Evolutionary conservation across 1,140 invertebrate genomes (phyloP).

Genomic region (Manduca sexta): DNA sequence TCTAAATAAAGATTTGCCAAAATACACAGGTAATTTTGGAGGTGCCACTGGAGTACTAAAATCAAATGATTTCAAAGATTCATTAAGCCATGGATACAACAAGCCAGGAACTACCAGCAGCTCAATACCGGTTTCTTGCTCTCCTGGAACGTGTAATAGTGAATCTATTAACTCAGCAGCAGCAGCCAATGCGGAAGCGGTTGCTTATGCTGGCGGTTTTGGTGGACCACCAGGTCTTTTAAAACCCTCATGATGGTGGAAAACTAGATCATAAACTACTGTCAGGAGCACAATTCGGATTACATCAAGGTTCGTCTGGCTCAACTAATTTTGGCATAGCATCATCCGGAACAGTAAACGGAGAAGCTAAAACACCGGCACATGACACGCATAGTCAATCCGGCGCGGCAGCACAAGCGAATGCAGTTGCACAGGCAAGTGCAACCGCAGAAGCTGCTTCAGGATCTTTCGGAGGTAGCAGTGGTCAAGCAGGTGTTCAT

Average conservation of each 20-base stretch:
- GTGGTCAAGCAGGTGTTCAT: conserved; percentile 3
- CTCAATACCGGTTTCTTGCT: conserved; percentile 5
- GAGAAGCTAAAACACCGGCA: no score
- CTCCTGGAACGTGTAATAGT: conserved; percentile 16
- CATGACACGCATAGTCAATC: no score
- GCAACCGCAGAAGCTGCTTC: conserved; percentile 15
- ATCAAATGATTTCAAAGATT: conserved; percentile 10
- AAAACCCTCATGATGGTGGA: conserved; percentile 46
- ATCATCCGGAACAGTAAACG: not conserved
- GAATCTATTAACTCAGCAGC: conserved; percentile 15
- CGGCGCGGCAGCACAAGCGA: conserved; percentile 15
- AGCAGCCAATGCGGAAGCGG: conserved; percentile 35
- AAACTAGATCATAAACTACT: conserved; percentile 9
- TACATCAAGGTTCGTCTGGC: not conserved
- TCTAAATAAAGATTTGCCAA: conserved; percentile 13
- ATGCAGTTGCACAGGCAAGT: conserved; percentile 27
- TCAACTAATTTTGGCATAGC: not conserved
- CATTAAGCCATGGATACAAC: not conserved
- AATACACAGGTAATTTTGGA: conserved; percentile 13
- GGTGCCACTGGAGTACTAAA: conserved; percentile 8
- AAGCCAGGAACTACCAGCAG: not conserved
- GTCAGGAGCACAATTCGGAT: not conserved
- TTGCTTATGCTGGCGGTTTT: conserved; percentile 52
- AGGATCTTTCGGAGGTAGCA: conserved; percentile 2
- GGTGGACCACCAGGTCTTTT: conserved; percentile 56